These are phyloP conservation scores for Uria lomvia DNA, from an alignment of 2,113 vertebrate species.

Conservation along the genomic window DNA sequence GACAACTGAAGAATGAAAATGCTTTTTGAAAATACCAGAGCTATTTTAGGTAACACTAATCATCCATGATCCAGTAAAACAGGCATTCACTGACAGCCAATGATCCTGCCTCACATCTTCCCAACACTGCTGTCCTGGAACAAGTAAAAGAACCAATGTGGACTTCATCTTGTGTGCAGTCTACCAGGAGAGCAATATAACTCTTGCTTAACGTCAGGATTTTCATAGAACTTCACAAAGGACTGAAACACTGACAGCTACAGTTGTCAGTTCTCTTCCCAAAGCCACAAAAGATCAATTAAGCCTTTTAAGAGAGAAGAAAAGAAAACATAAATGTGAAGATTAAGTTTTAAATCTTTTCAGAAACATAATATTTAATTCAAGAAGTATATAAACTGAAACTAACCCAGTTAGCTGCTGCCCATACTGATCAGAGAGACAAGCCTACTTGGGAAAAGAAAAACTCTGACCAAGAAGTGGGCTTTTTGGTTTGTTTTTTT, in stretches of 20 bases:
- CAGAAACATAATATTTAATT: not conserved
- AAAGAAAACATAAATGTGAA: not conserved
- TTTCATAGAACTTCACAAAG: not conserved
- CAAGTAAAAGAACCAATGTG: not conserved
- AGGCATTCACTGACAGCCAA: not conserved
- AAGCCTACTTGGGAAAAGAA: not conserved
- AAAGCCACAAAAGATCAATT: not conserved
- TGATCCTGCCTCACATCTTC: not conserved
- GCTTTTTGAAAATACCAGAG: not conserved
- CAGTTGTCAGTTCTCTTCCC: not conserved
- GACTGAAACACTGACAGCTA: not conserved
- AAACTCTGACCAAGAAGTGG: not conserved
- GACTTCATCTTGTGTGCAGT: not conserved
- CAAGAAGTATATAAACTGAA: not conserved
- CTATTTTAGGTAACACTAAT: not conserved
- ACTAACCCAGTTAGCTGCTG: not conserved
- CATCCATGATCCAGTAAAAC: not conserved
- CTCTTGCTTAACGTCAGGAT: not conserved
- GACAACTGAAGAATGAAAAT: not conserved
- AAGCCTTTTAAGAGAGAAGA: not conserved
- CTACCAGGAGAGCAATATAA: not conserved
- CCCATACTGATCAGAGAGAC: not conserved
- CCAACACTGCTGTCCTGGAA: not conserved
- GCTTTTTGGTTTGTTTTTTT: not conserved
- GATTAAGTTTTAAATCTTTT: not conserved